phyloP scores from a whole-genome alignment of 2,888 invertebrate species.

The Muscina levida region DNA sequence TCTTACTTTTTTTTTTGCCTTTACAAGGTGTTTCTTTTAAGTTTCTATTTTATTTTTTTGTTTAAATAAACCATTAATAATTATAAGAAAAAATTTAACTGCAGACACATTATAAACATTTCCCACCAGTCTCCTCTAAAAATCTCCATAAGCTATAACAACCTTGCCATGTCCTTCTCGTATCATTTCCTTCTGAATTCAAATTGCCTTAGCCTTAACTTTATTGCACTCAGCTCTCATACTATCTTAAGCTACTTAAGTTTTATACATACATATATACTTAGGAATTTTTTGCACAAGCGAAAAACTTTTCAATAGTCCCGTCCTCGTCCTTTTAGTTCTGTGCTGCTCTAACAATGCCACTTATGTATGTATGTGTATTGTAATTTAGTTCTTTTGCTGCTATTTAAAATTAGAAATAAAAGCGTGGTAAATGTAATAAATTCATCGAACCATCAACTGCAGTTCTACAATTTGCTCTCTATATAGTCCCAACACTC shows the following conservation, averaged over 20 bases:
- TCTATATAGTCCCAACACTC: slow-evolving; percentile 21
- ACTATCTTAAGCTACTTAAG: neutral
- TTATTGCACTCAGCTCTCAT: neutral
- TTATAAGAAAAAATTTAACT: too few relatives aligned
- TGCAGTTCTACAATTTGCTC: slow-evolving; percentile 57
- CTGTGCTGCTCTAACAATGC: slow-evolving; percentile 11
- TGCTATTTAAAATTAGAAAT: slow-evolving; percentile 16
- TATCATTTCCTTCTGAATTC: too few relatives aligned
- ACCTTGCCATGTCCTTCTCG: too few relatives aligned
- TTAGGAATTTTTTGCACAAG: too few relatives aligned
- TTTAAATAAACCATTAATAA: too few relatives aligned
- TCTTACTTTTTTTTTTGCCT: too few relatives aligned
- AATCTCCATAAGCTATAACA: too few relatives aligned
- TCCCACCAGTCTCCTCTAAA: too few relatives aligned
- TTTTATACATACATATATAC: neutral
- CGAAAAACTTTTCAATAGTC: slow-evolving; percentile 2
- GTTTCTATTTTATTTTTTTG: too few relatives aligned
- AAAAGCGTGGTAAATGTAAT: slow-evolving; percentile 72
- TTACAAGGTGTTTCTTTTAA: too few relatives aligned
- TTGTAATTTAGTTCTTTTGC: slow-evolving; percentile 59
- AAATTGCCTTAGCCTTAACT: too few relatives aligned
- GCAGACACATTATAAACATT: too few relatives aligned
- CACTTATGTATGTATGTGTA: slow-evolving; percentile 59
- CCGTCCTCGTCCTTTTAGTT: neutral
- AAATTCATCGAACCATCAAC: slow-evolving; percentile 77